These are phyloP conservation scores for Stenotaenia linearis DNA, from an alignment of 2,888 invertebrate species.

Conservation along the genomic window DNA sequence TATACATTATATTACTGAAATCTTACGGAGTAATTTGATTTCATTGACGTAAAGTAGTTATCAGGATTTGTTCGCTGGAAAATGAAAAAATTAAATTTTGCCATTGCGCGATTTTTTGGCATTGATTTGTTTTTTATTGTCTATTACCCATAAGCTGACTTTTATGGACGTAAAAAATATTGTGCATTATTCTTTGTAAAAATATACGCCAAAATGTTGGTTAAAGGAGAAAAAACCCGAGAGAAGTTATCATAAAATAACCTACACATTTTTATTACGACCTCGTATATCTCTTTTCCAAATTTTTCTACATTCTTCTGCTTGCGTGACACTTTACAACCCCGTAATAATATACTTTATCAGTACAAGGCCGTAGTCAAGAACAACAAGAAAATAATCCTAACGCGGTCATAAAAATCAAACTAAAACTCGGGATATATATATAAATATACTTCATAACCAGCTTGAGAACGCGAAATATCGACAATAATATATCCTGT, in stretches of 20 bases:
- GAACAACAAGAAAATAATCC: not conserved
- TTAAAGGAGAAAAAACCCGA: not conserved
- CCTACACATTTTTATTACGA: not conserved
- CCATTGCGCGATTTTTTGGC: too few relatives aligned
- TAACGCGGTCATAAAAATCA: not conserved
- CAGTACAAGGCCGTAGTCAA: not conserved
- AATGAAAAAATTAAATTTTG: too few relatives aligned
- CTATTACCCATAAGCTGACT: too few relatives aligned
- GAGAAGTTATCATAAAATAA: not conserved
- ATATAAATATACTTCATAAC: not conserved
- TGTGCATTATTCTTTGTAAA: not conserved
- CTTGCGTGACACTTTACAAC: not conserved
- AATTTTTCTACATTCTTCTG: not conserved
- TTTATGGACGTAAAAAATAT: not conserved
- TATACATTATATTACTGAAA: too few relatives aligned
- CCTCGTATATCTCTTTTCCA: not conserved
- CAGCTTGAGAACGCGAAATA: not conserved
- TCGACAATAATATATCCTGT: not conserved
- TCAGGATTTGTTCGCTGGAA: too few relatives aligned
- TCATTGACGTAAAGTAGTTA: too few relatives aligned
- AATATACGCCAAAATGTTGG: not conserved
- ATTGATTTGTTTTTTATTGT: too few relatives aligned
- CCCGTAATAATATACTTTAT: not conserved
- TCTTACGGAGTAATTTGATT: too few relatives aligned
- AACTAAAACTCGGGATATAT: not conserved